These are phyloP conservation scores for Colostygia pectinataria DNA, from an alignment of 2,888 invertebrate species.

Conservation along the genomic window DNA sequence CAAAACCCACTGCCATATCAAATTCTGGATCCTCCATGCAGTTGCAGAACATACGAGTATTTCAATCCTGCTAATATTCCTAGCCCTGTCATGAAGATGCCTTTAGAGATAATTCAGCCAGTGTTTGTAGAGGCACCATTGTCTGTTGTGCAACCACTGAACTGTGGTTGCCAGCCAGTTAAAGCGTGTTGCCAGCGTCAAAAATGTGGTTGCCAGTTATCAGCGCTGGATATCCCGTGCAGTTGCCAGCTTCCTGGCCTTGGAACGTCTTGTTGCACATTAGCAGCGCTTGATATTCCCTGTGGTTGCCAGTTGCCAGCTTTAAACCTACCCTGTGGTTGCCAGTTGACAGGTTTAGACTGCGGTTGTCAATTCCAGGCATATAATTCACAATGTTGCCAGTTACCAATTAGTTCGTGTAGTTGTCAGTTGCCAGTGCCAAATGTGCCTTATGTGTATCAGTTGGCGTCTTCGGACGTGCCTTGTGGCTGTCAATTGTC, in stretches of 20 bases:
- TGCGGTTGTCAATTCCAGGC: slow-evolving; percentile 14
- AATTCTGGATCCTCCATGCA: slow-evolving; percentile 1
- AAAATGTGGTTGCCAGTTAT: slow-evolving; percentile 12
- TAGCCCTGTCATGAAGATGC: slow-evolving; percentile 8
- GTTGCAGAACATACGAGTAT: neutral
- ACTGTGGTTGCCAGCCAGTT: slow-evolving; percentile 7
- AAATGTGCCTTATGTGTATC: slow-evolving; percentile 7
- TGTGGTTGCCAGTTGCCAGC: slow-evolving; percentile 11
- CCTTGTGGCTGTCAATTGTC: slow-evolving; percentile 23
- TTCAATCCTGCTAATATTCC: slow-evolving; percentile 2
- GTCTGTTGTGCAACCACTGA: neutral
- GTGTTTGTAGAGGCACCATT: slow-evolving; percentile 4
- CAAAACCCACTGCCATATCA: slow-evolving; percentile 11
- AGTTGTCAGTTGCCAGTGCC: slow-evolving; percentile 15
- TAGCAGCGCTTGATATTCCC: neutral
- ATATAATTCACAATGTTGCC: slow-evolving; percentile 8
- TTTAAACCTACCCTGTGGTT: slow-evolving; percentile 13
- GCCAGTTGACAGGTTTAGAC: slow-evolving; percentile 9
- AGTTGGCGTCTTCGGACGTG: slow-evolving; percentile 8
- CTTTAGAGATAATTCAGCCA: slow-evolving; percentile 6
- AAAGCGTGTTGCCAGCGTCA: slow-evolving; percentile 11
- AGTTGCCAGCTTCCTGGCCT: slow-evolving; percentile 13
- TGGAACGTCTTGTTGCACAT: slow-evolving; percentile 7
- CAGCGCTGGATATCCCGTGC: slow-evolving; percentile 19
- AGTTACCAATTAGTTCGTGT: neutral